Base-by-base conservation (phyloP, 2,797 vertebrate species). In the Aldrovandia affinis region DNA sequence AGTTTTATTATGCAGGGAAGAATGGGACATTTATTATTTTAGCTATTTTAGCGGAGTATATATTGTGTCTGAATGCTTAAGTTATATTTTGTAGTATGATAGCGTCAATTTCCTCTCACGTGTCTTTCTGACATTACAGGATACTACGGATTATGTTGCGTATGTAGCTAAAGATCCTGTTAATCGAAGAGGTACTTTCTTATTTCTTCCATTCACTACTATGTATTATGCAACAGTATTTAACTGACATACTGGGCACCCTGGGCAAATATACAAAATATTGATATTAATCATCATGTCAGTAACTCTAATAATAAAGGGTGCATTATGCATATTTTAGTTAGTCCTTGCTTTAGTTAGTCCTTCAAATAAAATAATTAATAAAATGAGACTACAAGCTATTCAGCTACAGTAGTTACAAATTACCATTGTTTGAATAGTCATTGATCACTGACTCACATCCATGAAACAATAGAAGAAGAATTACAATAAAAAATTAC, bases 81-180 rank as follows among this genome's bases (percentile, higher is more conserved):
- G 20, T 70, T 18, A 70, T 39, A 20, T 70, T 20, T 18, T 70
- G 33, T 39, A 70, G 36, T 33, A 65, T 57, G 55, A 15, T 33
- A 18, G 33, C 39, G 73, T 47, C 33, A 20, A n/a, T 47, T 44
- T 77, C 2, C 42, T n/a, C 22, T 36, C 50, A 22, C 5, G 4
- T 59, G 14, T 78, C 85, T 63, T 47, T 82, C 59, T 89, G 61
- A 42, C 77, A 42, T 44, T 88, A 88, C 80, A 99, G 98, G 98
- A 99, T 94, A 99, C 98, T 73, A 98, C 97, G 65, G 97, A 99
- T 94, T 99, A 95, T 81, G 97, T 99, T 88, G 98, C 98, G 8
- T 99, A 99, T 87, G 98, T 99, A 89, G 98, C 98, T 87, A 99
- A 99, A 92, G 98, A 99, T 92, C 98, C 98, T 63, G 98, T 99